Conservation (phyloP, 2,888 invertebrate genomes). For the Leucoma salicis region DNA sequence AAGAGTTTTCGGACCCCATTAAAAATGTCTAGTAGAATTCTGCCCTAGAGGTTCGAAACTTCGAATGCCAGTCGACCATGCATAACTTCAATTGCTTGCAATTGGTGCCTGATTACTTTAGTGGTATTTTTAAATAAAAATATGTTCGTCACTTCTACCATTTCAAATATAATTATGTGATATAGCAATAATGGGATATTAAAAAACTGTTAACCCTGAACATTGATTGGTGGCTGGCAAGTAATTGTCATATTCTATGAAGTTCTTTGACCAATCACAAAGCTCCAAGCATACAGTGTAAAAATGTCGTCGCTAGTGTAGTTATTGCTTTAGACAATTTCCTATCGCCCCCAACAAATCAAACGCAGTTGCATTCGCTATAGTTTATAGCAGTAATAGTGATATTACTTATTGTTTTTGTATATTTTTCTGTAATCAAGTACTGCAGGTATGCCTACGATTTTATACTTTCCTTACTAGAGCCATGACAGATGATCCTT, state of each 20-base stretch:
- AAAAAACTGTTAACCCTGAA: slow-evolving; percentile 27
- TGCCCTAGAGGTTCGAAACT: too few relatives aligned
- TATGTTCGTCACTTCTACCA: too few relatives aligned
- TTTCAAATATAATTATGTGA: too few relatives aligned
- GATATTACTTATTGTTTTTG: slow-evolving; percentile 7
- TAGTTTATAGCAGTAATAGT: slow-evolving; percentile 6
- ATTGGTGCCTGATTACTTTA: too few relatives aligned
- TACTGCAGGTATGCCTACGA: slow-evolving; percentile 39
- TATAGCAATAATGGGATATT: too few relatives aligned
- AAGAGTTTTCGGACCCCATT: too few relatives aligned
- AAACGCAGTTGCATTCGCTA: slow-evolving; percentile 47
- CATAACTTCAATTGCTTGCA: too few relatives aligned
- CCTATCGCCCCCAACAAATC: slow-evolving; percentile 41
- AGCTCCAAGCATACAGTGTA: slow-evolving; percentile 62
- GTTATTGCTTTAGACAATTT: slow-evolving; percentile 42
- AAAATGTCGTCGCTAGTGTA: slow-evolving; percentile 73
- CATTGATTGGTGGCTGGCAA: slow-evolving; percentile 40
- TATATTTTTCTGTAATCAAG: slow-evolving; percentile 25
- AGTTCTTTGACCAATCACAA: slow-evolving; percentile 57
- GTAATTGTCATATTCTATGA: slow-evolving; percentile 25
- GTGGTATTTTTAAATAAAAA: too few relatives aligned
- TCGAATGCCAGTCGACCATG: too few relatives aligned
- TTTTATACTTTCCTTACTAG: slow-evolving; percentile 57
- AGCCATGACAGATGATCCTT: slow-evolving; percentile 60
- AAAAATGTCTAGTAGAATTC: too few relatives aligned